A percentile compares a stretch with the other conserved stretches of the same genome.
Evolutionary conservation across 2,113 vertebrate species (phyloP).

Genomic region (Machaerirhynchus nigripectus): DNA sequence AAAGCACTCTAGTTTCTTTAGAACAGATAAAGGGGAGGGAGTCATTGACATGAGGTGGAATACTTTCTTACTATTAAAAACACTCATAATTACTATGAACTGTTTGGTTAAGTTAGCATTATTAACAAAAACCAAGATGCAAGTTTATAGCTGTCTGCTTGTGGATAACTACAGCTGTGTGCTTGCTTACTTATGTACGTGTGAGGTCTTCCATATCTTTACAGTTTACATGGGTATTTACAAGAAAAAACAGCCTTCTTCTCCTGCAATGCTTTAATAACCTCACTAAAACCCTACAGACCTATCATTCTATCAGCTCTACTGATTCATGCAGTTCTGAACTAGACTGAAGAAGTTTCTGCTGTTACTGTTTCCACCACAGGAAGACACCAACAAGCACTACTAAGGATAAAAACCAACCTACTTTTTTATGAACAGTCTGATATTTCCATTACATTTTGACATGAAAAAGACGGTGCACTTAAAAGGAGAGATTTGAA

Average conservation of each 20-base stretch:
- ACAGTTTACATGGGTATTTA: neutral
- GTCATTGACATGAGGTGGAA: neutral
- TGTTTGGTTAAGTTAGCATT: neutral
- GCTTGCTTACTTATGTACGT: neutral
- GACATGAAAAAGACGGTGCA: neutral
- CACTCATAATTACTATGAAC: neutral
- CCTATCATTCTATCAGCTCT: neutral
- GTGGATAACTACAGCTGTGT: neutral
- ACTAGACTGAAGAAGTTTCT: neutral
- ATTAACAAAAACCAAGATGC: neutral
- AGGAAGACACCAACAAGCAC: neutral
- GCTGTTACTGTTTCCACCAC: neutral
- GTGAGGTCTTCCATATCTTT: neutral
- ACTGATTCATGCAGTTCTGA: neutral
- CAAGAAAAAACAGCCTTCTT: neutral
- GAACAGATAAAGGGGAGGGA: neutral
- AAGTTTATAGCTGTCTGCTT: neutral
- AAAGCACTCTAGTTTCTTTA: neutral
- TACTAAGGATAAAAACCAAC: neutral
- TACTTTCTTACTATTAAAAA: neutral
- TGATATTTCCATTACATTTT: neutral
- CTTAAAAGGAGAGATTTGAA: neutral
- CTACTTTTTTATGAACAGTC: neutral
- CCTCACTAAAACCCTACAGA: neutral
- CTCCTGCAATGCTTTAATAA: neutral